Conservation (phyloP, 1,140 invertebrate genomes). For the Drosophila aff. region DNA sequence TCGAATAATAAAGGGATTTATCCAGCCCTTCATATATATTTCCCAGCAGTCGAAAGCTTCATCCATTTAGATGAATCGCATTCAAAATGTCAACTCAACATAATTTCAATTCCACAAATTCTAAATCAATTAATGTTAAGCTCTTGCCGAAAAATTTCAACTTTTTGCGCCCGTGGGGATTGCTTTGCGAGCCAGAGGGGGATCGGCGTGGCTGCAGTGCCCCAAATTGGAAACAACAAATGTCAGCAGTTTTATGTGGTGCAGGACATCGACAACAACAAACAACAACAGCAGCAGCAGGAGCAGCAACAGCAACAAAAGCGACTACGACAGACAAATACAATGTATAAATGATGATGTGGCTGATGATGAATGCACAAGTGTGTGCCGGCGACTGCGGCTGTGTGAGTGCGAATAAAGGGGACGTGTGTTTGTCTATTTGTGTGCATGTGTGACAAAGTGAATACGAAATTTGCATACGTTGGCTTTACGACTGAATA, state of each 20-base stretch:
- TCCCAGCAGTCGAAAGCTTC: background rate
- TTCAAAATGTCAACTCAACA: conserved; percentile 60
- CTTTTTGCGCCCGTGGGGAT: conserved; percentile 1
- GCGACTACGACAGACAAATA: conserved; percentile 64
- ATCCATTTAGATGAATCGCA: conserved; percentile 7
- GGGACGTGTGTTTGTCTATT: conserved; percentile 52
- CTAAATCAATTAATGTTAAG: conserved; percentile 75
- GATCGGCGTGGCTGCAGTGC: conserved; percentile 13
- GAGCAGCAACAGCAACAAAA: conserved; percentile 13
- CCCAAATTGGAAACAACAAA: conserved; percentile 79
- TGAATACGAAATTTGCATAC: conserved; percentile 81
- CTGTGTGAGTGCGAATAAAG: conserved; percentile 34
- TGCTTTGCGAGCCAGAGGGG: background rate
- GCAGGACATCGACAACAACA: conserved; percentile 49
- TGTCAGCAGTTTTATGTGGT: conserved; percentile 77
- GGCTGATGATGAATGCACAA: conserved; percentile 76
- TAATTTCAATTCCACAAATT: conserved; percentile 64
- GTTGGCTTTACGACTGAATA: conserved; percentile 75
- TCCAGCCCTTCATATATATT: background rate
- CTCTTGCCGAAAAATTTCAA: conserved; percentile 35
- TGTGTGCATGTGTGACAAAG: conserved; percentile 66
- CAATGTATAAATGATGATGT: conserved; percentile 82
- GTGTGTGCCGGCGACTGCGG: conserved; percentile 29
- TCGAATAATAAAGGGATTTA: background rate
- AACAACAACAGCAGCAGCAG: conserved; percentile 14